Conservation (phyloP, 1,140 invertebrate genomes). For the Pogonomyrmex californicus region DNA sequence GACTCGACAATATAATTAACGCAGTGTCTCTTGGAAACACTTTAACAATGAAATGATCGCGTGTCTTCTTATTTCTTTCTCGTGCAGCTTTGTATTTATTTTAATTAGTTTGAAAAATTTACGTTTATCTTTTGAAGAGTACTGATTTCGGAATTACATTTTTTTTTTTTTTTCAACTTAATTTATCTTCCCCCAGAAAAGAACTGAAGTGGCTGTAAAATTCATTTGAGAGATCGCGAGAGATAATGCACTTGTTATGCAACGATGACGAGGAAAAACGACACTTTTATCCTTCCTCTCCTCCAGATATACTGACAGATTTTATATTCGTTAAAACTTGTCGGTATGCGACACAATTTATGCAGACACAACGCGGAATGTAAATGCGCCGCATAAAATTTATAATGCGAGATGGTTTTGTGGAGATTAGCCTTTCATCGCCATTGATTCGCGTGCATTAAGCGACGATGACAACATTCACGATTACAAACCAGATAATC, state of each 20-base stretch:
- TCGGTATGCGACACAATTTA: neutral
- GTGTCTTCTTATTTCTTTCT: neutral
- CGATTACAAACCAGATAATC: constrained; percentile 20
- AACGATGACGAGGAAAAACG: neutral
- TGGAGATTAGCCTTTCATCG: constrained; percentile 6
- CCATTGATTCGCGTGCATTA: neutral
- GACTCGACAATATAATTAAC: neutral
- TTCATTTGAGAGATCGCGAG: neutral
- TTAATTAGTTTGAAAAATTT: neutral
- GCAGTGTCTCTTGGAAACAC: neutral
- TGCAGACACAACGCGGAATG: neutral
- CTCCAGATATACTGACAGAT: neutral
- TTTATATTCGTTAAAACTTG: constrained; percentile 17
- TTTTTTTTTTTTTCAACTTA: neutral
- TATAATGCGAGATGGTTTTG: neutral
- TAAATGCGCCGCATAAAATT: constrained; percentile 28
- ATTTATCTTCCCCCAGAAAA: neutral
- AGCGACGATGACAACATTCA: neutral
- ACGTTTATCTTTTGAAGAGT: neutral
- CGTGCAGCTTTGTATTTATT: neutral
- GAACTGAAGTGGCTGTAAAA: neutral
- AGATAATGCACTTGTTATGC: neutral
- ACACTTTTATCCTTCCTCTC: neutral
- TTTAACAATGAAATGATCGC: neutral
- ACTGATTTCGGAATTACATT: neutral